phyloP scores from a whole-genome alignment of 2,797 vertebrate genomes.

The Sebastes umbrosus region DNA sequence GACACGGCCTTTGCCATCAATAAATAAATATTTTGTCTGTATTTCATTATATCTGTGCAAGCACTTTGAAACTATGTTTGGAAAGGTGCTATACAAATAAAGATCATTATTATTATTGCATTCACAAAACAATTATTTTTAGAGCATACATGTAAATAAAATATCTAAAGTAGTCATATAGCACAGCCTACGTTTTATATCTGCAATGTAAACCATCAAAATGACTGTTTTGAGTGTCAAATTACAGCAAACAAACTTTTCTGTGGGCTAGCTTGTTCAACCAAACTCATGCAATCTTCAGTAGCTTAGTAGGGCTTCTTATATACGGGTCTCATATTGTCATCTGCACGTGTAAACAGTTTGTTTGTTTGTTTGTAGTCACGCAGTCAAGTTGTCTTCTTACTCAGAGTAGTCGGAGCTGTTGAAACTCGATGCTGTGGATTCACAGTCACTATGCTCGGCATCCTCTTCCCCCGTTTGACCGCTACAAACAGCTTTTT shows the following conservation, averaged over 20 bases:
- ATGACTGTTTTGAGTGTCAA: not conserved
- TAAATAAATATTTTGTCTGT: no score
- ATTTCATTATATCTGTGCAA: no score
- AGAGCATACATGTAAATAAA: not conserved
- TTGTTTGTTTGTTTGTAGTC: not conserved
- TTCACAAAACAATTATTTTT: not conserved
- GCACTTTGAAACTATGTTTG: no score
- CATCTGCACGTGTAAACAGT: not conserved
- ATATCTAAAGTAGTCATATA: not conserved
- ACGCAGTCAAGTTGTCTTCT: slow-evolving; percentile 39
- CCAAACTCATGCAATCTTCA: not conserved
- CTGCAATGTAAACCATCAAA: not conserved
- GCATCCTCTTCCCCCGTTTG: not conserved
- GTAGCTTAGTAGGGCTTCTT: not conserved
- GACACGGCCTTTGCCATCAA: no score
- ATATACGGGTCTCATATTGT: no score
- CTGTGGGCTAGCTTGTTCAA: not conserved
- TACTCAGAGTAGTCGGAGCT: slow-evolving; percentile 78
- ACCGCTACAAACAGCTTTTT: not conserved
- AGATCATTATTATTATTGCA: no score
- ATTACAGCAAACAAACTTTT: not conserved
- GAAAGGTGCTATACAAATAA: no score
- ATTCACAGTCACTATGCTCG: slow-evolving; percentile 48
- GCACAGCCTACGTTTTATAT: not conserved
- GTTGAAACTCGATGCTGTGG: slow-evolving; percentile 67